phyloP scores from a whole-genome alignment of 2,888 invertebrate genomes.

The Harmothoe impar region DNA sequence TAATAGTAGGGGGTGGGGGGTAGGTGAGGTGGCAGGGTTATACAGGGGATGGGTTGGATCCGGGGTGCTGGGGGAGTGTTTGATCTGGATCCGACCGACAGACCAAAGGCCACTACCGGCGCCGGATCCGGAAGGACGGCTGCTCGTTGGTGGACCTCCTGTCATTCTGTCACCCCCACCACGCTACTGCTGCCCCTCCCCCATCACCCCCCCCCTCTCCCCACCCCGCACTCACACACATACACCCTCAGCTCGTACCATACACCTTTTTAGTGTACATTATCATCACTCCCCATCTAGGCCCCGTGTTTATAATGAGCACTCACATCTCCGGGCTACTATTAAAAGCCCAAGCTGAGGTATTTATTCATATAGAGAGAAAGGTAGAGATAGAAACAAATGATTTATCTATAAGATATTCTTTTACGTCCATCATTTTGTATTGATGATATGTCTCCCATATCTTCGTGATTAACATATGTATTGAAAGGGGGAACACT shows the following conservation, averaged over 20 bases:
- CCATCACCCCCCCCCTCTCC: background rate
- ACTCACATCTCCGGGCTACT: no score
- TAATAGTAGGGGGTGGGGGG: background rate
- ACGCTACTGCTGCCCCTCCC: background rate
- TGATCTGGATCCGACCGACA: constrained; percentile 10
- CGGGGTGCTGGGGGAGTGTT: background rate
- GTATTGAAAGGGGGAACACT: no score
- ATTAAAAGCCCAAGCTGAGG: no score
- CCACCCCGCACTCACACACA: background rate
- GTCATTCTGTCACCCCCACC: background rate
- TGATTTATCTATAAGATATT: no score
- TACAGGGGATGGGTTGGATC: background rate
- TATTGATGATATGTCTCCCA: no score
- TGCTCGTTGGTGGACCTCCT: background rate
- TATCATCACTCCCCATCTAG: no score
- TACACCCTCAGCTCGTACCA: background rate
- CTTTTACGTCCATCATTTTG: no score
- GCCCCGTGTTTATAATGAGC: no score
- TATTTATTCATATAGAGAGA: no score
- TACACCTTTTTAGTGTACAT: no score
- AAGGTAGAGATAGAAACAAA: no score
- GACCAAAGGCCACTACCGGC: background rate
- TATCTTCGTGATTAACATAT: no score
- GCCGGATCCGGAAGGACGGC: constrained; percentile 34
- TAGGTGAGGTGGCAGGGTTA: background rate